Evolutionary conservation across 2,797 vertebrate genomes (phyloP), one percentile per base, ranked within the genome.

Genomic region (Iguana delicatissima): DNA sequence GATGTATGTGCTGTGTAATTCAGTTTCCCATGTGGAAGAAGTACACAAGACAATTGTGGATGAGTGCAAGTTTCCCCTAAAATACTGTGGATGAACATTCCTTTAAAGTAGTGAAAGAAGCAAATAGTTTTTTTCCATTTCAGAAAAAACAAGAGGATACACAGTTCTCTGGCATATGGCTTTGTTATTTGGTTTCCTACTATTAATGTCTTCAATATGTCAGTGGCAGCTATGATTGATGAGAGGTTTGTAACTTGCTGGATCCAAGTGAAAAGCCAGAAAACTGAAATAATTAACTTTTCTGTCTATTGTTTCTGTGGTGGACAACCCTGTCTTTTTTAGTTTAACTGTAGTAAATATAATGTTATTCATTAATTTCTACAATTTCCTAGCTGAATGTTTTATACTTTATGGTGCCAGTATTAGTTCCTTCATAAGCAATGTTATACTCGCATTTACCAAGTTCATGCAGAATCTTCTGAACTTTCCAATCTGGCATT

Each of bases 201-300:
- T 57, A 26, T 35, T 52, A 52, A 67, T 67, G 20, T 82, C 50
- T 57, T 81, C 1, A 59, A 20, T 74, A 46, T 76, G 69, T 46
- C 38, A 67, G n/a, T 74, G 42, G 46, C 57, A 83, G 85, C 57
- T 20, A 67, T 83, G 79, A 52, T 38, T 87, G 80, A 83, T 90
- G 69, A 50, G n/a, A 83, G 14, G 4, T 64, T 52, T 76, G 42
- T 67, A 42, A 67, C 62, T 69, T 52, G 35, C n/a, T 64, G 22
- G 12, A 16, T 77, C 42, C 74, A 69, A 57, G 42, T 16, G 22
- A 90, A 86, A 52, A 46, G n/a, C 26, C n/a, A 76, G 55, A 76
- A 42, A 84, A 42, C 9, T 86, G 14, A 62, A 38, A 50, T 20
- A 87, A 52, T 55, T 46, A n/a, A 1, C 55, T 46, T 81, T 42